Base-by-base conservation (phyloP, 2,888 invertebrate genomes). In the Coleophora deauratella region DNA sequence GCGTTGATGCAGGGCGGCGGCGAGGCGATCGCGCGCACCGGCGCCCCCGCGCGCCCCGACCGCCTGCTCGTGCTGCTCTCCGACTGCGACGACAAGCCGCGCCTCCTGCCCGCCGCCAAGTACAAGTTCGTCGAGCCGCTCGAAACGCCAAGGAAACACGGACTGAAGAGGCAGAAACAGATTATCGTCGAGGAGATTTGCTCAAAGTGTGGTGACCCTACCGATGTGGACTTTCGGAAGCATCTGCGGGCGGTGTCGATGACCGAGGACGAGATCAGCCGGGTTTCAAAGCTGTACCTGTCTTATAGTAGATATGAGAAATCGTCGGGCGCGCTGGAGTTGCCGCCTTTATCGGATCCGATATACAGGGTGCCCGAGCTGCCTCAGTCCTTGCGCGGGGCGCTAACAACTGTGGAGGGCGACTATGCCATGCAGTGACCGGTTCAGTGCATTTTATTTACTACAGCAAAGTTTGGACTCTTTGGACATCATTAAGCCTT, bases 1-100 rank as follows among this genome's bases (percentile, higher is more conserved):
- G 76, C 77, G 30, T 69, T 85, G 38, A 74, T 84, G 77, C 67
- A 63, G 51, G 75, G 76, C 46, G 85, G 85, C 28, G 85, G 80
- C 2, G 78, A 82, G 51, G 53, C 76, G 21, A 63, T 84, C 44
- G 66, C 72, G 41, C 74, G 71, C 35, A 62, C 70, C 11, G 62
- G 59, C 40, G 51, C 51, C 38, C 47, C 41, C 21, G 54, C 53
- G 30, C 54, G 50, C 46, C 46, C 51, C 44, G 62, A 64, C 44
- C 55, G 61, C 14, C 66, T 80, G 9, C 62, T 80, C 37, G 66
- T 77, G 9, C 50, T 78, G 4, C 57, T 74, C 14, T 62, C 72
- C 9, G 67, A 68, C 50, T 52, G 55, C 44, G 67, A 67, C 36
- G 66, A 70, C 8, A 59, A 59, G 10, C 55, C 57, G 32, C 53